Conservation (phyloP, 2,888 invertebrate species). For the Microplitis deprimator region DNA sequence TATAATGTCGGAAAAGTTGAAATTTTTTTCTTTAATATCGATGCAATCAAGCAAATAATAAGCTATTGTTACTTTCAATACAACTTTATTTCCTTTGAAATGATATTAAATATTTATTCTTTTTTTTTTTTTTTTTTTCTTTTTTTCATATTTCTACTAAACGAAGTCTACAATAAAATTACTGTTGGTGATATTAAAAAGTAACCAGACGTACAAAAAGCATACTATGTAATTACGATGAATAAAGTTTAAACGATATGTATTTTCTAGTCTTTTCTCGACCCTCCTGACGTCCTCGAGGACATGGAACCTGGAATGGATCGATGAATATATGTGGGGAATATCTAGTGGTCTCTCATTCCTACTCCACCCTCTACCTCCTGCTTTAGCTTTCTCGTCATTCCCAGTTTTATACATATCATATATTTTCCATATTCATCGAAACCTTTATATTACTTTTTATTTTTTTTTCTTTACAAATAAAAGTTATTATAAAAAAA, state of each 20-base stretch:
- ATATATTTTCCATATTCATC: neutral
- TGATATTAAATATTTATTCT: neutral
- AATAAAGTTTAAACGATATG: slow-evolving; percentile 21
- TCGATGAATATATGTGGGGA: slow-evolving; percentile 28
- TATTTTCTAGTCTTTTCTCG: slow-evolving; percentile 33
- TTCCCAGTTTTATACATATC: slow-evolving; percentile 12
- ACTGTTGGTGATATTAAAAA: slow-evolving; percentile 2
- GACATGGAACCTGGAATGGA: neutral
- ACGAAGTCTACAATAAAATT: slow-evolving; percentile 3
- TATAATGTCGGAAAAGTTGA: neutral
- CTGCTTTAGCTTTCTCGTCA: slow-evolving; percentile 19
- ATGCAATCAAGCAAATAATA: slow-evolving; percentile 30
- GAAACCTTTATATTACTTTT: neutral
- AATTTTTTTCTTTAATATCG: slow-evolving; percentile 24
- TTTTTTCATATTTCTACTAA: neutral
- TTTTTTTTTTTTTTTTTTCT: slow-evolving; percentile 1
- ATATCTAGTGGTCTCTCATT: slow-evolving; percentile 3
- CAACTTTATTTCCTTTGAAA: neutral
- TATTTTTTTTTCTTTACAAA: neutral
- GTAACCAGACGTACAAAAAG: neutral
- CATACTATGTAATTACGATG: neutral
- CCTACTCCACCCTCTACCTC: slow-evolving; percentile 13
- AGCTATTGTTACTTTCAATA: slow-evolving; percentile 6
- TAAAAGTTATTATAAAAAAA: neutral
- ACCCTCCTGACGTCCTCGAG: neutral